phyloP scores from a whole-genome alignment of 2,888 invertebrate genomes.

The Fissipunctia ypsillon region DNA sequence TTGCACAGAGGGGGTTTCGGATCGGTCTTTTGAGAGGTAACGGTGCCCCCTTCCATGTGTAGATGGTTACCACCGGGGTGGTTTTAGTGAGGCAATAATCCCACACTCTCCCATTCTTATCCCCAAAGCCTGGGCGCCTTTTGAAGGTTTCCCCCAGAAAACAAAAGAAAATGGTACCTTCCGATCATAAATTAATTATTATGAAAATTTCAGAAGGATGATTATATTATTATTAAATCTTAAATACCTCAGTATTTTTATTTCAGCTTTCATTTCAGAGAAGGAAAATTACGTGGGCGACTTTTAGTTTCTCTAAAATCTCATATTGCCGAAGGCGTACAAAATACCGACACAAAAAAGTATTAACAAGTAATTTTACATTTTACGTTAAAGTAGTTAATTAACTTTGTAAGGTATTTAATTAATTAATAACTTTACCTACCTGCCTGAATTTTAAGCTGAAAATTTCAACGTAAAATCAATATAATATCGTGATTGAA shows the following conservation, averaged over 20 bases:
- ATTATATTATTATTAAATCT: background rate
- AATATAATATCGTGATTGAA: constrained; percentile 30
- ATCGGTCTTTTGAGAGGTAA: too few species aligned
- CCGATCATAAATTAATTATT: background rate
- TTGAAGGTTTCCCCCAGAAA: too few species aligned
- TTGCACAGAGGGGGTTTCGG: too few species aligned
- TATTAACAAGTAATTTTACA: constrained; percentile 21
- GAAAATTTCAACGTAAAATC: constrained; percentile 16
- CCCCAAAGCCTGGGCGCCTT: too few species aligned
- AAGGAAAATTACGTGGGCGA: background rate
- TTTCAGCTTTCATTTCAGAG: background rate
- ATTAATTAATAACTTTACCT: constrained; percentile 43
- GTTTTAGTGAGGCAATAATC: too few species aligned
- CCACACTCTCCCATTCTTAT: too few species aligned
- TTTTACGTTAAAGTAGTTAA: constrained; percentile 29
- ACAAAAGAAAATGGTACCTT: too few species aligned
- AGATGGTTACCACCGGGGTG: too few species aligned
- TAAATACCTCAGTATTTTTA: constrained; percentile 24
- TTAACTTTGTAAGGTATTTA: constrained; percentile 40
- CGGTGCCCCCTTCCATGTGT: too few species aligned
- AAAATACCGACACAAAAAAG: constrained; percentile 16
- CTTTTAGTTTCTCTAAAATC: constrained; percentile 1
- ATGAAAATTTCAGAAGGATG: background rate
- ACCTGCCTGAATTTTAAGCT: constrained; percentile 17
- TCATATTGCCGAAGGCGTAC: constrained; percentile 7